Base-by-base conservation (phyloP, 2,888 invertebrate species). In the Sphaeridia pumilis region DNA sequence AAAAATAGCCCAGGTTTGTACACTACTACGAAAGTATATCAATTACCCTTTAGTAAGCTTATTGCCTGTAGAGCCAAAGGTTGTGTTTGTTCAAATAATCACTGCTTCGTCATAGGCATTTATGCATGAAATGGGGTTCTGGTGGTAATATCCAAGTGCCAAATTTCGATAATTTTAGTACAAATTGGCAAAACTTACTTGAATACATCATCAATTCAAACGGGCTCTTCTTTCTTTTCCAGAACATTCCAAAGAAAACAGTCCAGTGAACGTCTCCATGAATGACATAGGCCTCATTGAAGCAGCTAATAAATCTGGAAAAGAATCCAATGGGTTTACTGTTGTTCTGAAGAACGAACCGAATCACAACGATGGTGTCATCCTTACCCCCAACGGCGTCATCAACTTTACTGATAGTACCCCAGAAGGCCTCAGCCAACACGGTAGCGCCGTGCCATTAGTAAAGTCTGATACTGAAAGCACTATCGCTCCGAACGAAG, bases 381-480 rank as follows among this genome's bases (percentile, higher is more conserved):
- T 45, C 28, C 54, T 54, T 10, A 49, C 36, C 5, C 47, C 26
- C 17, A 51, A 52, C 46, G 54, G 54, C 35, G 51, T 53, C 20
- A 54, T 54, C 14, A 56, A 47, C 27, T 54, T 52, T 43, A 55
- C 52, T 27, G 56, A 52, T 24, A 54, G 50, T 44, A 54, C 56
- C 7, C 59, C 60, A 55, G 63, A 66, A 67, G 71, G 69, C 25
- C 61, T 71, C 26, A 68, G 71, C 42, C 71, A 72, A 20, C 73
- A 72, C 63, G 70, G 70, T 48, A 72, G 72, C 63, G 72, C 71
- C 20, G 71, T 72, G n/a, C 73, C 72, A 20, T 64, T 74, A n/a
- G 69, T 72, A 52, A 68, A 63, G 38, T 56, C 50, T 24, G 52
- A 46, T n/a, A 51, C 46, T 1, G 41, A 24, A 7, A 51, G 43